A percentile compares a stretch with the other conserved stretches of the same genome.
Conservation (phyloP, 2,888 invertebrate genomes). For the Oithona nana region DNA sequence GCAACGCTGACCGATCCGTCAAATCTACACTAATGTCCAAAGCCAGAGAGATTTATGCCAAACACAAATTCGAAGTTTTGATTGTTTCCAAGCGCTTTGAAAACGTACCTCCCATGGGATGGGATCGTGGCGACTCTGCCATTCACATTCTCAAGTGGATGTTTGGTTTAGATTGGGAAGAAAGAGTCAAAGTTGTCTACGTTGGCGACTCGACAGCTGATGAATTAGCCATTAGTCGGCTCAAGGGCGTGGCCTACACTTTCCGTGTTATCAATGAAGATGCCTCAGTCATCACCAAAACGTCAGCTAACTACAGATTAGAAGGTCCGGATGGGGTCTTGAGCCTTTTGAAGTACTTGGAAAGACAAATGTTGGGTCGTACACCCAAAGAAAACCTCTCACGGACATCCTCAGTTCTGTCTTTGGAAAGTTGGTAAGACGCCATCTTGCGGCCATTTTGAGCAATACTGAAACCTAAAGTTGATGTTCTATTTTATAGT, state of each 20-base stretch:
- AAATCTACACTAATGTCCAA: slow-evolving; percentile 47
- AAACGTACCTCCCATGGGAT: slow-evolving; percentile 12
- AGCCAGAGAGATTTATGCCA: slow-evolving; percentile 49
- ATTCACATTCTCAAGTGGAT: slow-evolving; percentile 11
- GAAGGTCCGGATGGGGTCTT: slow-evolving; percentile 9
- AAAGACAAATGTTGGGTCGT: slow-evolving; percentile 5
- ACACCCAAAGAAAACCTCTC: background rate
- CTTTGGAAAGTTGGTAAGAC: no score
- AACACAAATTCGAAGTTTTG: slow-evolving; percentile 28
- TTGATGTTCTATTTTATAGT: no score
- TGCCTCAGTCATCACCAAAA: slow-evolving; percentile 9
- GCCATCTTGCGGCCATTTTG: background rate
- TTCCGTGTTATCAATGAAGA: slow-evolving; percentile 16
- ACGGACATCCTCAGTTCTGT: background rate
- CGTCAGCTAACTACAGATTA: slow-evolving; percentile 8
- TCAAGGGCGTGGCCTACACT: slow-evolving; percentile 20
- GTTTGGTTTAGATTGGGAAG: slow-evolving; percentile 16
- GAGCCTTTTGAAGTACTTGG: slow-evolving; percentile 6
- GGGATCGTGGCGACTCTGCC: slow-evolving; percentile 7
- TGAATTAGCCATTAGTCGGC: slow-evolving; percentile 63
- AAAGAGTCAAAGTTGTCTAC: slow-evolving; percentile 44
- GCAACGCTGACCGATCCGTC: slow-evolving; percentile 52
- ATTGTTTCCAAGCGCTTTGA: slow-evolving; percentile 15
- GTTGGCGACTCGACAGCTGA: slow-evolving; percentile 74
- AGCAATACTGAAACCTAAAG: no score